These are phyloP conservation scores for Asbolus verrucosus DNA, from an alignment of 1,140 invertebrate species.

Conservation along the genomic window DNA sequence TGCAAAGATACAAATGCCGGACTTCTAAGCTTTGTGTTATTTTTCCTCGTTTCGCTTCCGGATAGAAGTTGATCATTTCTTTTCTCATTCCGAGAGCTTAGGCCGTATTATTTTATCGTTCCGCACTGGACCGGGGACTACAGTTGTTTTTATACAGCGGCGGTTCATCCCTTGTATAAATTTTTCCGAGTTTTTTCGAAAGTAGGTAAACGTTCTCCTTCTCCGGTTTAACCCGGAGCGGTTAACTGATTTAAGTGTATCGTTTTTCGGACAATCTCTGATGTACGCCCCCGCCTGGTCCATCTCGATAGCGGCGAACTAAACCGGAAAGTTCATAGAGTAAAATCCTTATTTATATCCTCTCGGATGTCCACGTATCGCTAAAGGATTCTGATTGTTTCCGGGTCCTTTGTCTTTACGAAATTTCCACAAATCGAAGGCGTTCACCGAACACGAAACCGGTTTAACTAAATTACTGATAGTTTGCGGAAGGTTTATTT, in stretches of 20 bases:
- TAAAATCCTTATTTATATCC: conserved; percentile 29
- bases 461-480: too few relatives aligned
- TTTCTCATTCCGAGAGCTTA: conserved; percentile 4
- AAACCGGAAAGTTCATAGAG: conserved; percentile 34
- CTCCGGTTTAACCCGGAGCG: conserved; percentile 23
- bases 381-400: not conserved
- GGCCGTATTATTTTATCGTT: conserved; percentile 2
- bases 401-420: not conserved
- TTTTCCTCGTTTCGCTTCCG: too few relatives aligned
- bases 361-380: conserved; percentile 1
- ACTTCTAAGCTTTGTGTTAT: too few relatives aligned
- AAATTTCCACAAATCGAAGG: not conserved
- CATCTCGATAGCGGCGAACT: conserved; percentile 25
- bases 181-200: not conserved
- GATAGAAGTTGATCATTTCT: conserved; percentile 7
- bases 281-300: conserved; percentile 10
- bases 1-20: too few relatives aligned
- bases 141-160: not conserved
- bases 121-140: not conserved
- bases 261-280: conserved; percentile 24
- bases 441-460: too few relatives aligned
- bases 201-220: not conserved
- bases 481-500: conserved; percentile 4
- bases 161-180: conserved; percentile 4
- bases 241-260: conserved; percentile 41